These are phyloP conservation scores for Anagrus nilaparvatae DNA, from an alignment of 1,140 invertebrate species.

Conservation along the genomic window DNA sequence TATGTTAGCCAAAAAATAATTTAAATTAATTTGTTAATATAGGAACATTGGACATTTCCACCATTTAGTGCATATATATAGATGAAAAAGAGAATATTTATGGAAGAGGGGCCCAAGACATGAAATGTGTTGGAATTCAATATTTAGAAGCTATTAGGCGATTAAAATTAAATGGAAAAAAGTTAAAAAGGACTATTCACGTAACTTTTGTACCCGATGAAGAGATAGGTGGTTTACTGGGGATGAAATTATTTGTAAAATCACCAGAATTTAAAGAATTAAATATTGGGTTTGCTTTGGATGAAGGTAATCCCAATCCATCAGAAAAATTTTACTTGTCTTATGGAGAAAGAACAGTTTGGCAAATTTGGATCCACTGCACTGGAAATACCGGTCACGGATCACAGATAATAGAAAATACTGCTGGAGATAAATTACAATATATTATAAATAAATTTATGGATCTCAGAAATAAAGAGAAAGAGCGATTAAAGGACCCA, in stretches of 20 bases:
- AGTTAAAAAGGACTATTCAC: slow-evolving; percentile 43
- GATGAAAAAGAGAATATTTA: slow-evolving; percentile 72
- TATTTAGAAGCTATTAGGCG: slow-evolving; percentile 69
- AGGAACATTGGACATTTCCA: slow-evolving; percentile 71
- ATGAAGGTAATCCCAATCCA: slow-evolving; percentile 72
- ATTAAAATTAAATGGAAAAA: slow-evolving; percentile 48
- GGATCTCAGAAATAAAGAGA: slow-evolving; percentile 57
- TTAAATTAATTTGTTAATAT: too few species aligned
- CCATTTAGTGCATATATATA: slow-evolving; percentile 69
- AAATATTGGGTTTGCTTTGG: slow-evolving; percentile 84
- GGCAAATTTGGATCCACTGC: slow-evolving; percentile 60
- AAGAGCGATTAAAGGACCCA: slow-evolving; percentile 54
- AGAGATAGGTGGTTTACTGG: slow-evolving; percentile 73
- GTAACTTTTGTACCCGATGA: slow-evolving; percentile 67
- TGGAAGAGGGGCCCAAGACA: slow-evolving; percentile 72
- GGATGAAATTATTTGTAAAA: slow-evolving; percentile 74
- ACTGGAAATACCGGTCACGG: slow-evolving; percentile 82
- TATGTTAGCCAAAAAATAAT: too few species aligned
- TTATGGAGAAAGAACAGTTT: slow-evolving; percentile 65
- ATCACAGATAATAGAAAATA: slow-evolving; percentile 68
- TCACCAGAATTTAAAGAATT: slow-evolving; percentile 67
- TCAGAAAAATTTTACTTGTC: slow-evolving; percentile 58
- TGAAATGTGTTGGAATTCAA: slow-evolving; percentile 76
- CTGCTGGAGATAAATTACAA: slow-evolving; percentile 74
- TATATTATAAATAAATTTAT: slow-evolving; percentile 69